Evolutionary conservation across 2,888 invertebrate species (phyloP), one percentile per base, ranked within the genome.

Genomic region (Campoplex nolae): DNA sequence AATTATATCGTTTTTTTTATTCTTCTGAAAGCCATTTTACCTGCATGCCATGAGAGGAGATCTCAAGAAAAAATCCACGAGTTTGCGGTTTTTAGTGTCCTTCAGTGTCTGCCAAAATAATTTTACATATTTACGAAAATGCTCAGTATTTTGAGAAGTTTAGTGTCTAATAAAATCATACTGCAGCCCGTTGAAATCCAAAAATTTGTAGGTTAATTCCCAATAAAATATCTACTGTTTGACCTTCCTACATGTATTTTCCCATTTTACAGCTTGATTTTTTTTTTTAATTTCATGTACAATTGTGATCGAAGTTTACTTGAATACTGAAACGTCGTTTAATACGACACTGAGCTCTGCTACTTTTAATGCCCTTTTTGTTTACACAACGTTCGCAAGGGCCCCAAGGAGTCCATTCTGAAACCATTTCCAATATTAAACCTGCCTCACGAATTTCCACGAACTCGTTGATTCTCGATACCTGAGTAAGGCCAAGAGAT

Each of bases 371-470:
- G 56, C 95, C 95, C 68, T 87, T 89, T 45, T 90, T 90, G 28
- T 89, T 83, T 78, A 92, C 93, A 88, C 95, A 95, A 32, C 94
- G 92, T 89, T 95, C 95, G 90, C 96, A 96, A n/a, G 93, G 91
- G 4, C 95, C 92, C 96, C 96, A 96, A 3, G 94, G 90, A 79
- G 94, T 95, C 96, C 96, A 96, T 89, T 95, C 94, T 3, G 95
- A 95, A 35, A 94, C 90, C 51, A 96, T 87, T 91, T 95, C 95
- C 79, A 96, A 92, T 76, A 91, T 92, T 58, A 95, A 89, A 80
- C 95, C 94, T 76, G 94, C 88, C 18, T 95, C 92, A 88, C 95
- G 93, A n/a, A 96, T 91, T 65, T 92, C 91, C 4, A 91, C 89
- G 85, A 95, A 94, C 71, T 95, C 95, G 51, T 90, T 87, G 89